Conservation (phyloP, 2,797 vertebrate species). For the Ptychobarbus kaznakovi region DNA sequence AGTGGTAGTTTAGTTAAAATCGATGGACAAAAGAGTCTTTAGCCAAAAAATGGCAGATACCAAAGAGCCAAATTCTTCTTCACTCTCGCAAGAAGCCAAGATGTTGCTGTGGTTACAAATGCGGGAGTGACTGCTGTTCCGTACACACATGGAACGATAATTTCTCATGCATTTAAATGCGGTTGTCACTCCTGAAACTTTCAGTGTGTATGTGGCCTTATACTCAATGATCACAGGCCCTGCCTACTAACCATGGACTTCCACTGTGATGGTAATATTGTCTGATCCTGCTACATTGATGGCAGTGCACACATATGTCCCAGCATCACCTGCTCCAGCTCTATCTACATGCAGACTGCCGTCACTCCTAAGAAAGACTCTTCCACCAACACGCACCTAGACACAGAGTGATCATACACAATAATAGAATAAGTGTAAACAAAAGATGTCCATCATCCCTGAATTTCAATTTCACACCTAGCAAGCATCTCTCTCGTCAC, state of each 20-base stretch:
- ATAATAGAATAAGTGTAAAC: neutral
- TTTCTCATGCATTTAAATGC: no score
- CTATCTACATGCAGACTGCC: slow-evolving; percentile 87
- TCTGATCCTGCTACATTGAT: slow-evolving; percentile 82
- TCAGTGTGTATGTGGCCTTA: no score
- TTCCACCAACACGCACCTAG: slow-evolving; percentile 77
- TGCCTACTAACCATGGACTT: slow-evolving; percentile 81
- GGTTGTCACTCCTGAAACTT: no score
- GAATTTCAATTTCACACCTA: neutral
- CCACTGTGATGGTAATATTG: slow-evolving; percentile 79
- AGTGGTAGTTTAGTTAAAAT: no score
- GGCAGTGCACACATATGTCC: slow-evolving; percentile 85
- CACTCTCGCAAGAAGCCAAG: no score
- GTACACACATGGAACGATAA: no score
- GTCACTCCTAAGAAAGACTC: slow-evolving; percentile 78
- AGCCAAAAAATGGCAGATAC: no score
- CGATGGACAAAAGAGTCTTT: no score
- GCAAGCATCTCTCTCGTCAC: slow-evolving; percentile 45
- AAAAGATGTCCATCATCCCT: no score
- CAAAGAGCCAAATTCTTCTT: no score
- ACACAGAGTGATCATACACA: neutral
- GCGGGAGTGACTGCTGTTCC: no score
- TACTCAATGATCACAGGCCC: neutral
- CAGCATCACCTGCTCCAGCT: slow-evolving; percentile 75
- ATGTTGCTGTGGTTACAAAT: no score